Base-by-base conservation (phyloP, 1,140 invertebrate genomes). In the Thaumetopoea pityocampa region DNA sequence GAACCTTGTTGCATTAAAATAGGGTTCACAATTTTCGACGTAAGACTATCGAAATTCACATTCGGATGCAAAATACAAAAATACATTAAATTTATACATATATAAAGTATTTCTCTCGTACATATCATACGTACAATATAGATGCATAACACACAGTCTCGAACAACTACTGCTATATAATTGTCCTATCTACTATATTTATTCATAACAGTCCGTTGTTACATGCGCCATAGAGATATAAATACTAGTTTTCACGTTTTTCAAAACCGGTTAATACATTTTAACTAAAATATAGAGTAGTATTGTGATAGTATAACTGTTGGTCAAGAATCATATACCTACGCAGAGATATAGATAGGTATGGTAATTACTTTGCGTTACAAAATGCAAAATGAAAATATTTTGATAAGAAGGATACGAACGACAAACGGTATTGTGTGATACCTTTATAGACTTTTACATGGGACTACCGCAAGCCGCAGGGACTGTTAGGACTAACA, bases 111-210 rank as follows among this genome's bases (percentile, higher is more conserved):
- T 54, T 58, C 37, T 59, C 37, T 57, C 45, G 63, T 61, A 65
- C 41, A 66, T 50, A 48, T 33, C 24, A 64, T 65, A 71, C 35
- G 36, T 64, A 67, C 37, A 51, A 60, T 48, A 52, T 42, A 63
- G 58, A 71, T 57, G 63, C 65, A 68, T 61, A 37, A 59, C 65
- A 73, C 63, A 68, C 65, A 68, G 62, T 51, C 55, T 66, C 55
- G 33, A 60, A 73, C 62, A 59, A 63, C 72, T 73, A 74, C 67
- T 33, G 35, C 57, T 64, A 58, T 52, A 63, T 62, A 64, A 54
- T 68, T 58, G 56, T 47, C 58, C 41, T 57, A 58, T 64, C 64
- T 74, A 74, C 61, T 58, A 18, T 57, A 67, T 65, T 23, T 22
- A 43, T 18, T 19, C 19, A 29, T 32, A 24, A 43, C 35, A 20